Conservation (phyloP, 2,888 invertebrate species). For the Papilio demoleus region DNA sequence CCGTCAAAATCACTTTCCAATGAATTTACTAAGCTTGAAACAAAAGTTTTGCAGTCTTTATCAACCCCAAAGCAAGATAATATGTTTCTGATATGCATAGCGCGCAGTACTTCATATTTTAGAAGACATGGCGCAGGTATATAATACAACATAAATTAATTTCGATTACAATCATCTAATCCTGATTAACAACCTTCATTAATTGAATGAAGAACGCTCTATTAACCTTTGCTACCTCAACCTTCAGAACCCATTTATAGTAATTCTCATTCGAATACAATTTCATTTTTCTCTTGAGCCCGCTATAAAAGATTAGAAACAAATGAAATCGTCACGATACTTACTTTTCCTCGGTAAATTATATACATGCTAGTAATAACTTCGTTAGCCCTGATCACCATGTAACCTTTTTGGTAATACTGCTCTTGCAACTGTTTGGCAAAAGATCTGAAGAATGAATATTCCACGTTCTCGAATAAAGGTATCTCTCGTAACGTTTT, state of each 20-base stretch:
- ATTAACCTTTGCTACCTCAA: conserved; percentile 4
- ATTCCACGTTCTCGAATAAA: conserved; percentile 78
- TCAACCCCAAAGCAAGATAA: too few relatives aligned
- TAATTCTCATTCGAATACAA: neutral
- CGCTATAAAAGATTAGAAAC: too few relatives aligned
- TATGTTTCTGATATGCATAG: too few relatives aligned
- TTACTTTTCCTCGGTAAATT: conserved; percentile 78
- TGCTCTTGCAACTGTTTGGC: conserved; percentile 75
- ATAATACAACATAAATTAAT: neutral
- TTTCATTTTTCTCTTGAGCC: too few relatives aligned
- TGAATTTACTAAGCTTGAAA: too few relatives aligned
- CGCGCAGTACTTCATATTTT: neutral
- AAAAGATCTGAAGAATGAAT: conserved; percentile 80
- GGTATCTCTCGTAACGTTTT: conserved; percentile 80
- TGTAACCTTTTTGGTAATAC: conserved; percentile 77
- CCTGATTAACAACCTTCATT: conserved; percentile 1
- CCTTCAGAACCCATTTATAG: neutral
- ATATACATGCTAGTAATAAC: conserved; percentile 74
- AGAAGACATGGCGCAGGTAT: neutral
- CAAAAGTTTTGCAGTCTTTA: neutral
- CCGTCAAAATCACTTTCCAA: too few relatives aligned
- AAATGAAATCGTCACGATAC: conserved; percentile 16
- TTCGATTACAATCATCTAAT: neutral
- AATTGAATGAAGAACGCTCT: conserved; percentile 18
- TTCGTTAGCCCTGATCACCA: conserved; percentile 74